These are phyloP conservation scores for Blastobasis lacticolella DNA, from an alignment of 2,888 invertebrate genomes.

Conservation along the genomic window DNA sequence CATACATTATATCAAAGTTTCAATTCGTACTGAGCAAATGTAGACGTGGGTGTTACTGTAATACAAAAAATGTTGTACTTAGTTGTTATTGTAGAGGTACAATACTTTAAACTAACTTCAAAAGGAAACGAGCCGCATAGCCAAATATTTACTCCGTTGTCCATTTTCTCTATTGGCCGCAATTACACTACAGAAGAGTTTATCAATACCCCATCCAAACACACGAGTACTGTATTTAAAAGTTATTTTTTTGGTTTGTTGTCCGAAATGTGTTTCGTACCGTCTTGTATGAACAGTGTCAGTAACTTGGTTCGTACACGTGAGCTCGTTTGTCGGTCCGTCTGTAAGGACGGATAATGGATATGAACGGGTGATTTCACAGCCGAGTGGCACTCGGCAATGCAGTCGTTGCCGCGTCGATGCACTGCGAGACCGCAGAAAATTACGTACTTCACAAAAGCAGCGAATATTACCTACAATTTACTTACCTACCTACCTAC, in stretches of 20 bases:
- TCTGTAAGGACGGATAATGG: conserved; percentile 21
- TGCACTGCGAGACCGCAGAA: conserved; percentile 52
- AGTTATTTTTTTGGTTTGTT: neutral
- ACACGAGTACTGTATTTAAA: conserved; percentile 2
- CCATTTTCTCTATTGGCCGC: conserved; percentile 5
- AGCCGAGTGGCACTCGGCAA: conserved; percentile 45
- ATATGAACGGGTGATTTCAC: conserved; percentile 56
- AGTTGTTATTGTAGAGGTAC: no score
- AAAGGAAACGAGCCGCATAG: neutral
- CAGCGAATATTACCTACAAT: no score
- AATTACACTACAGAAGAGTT: no score
- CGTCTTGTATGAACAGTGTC: neutral
- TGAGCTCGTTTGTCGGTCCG: conserved; percentile 47
- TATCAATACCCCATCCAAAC: no score
- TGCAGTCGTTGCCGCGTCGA: conserved; percentile 36
- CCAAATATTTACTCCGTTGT: conserved; percentile 3
- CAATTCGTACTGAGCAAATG: no score
- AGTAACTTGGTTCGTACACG: conserved; percentile 7
- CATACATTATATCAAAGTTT: no score
- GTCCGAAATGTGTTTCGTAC: neutral
- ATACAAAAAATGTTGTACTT: no score
- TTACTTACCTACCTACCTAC: no score
- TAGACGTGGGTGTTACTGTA: no score
- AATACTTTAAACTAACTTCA: no score
- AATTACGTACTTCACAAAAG: conserved; percentile 25